Evolutionary conservation across 2,113 vertebrate genomes (phyloP), one percentile per base, ranked within the genome.

Genomic region (Melierax canorus): DNA sequence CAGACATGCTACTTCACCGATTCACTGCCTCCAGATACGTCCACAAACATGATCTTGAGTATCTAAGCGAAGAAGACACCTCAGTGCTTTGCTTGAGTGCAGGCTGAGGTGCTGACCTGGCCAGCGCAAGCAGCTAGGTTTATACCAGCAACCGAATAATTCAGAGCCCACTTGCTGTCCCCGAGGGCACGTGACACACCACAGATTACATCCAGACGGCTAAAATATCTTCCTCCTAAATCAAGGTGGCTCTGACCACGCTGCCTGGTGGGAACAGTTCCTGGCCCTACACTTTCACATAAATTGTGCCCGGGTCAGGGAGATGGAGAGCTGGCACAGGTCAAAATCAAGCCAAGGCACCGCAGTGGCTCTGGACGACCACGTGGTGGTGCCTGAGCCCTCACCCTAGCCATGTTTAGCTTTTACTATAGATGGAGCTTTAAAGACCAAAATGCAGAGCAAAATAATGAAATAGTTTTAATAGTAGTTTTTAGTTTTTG

Each of bases 111-210:
- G 16, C 3, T 23, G 39, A 58, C 4, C 59, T 3, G 46, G 14
- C 10, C 32, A 39, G 46, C 1, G 1, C 43, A 13, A 27, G 17
- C 29, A 30, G 8, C 5, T 10, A 4, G 6, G 22, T 45, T 72
- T 27, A 15, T 2, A 51, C 41, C 38, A 66, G 34, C 39, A 43
- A 6, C 8, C 1, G 4, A 16, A 1, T 8, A 27, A 78, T 48
- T 12, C 39, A 27, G n/a, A 82, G 59, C 53, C 34, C 24, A 5
- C 24, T 12, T 12, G 15, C 34, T 48, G 66, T 48, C 46, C 86
- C 45, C 0, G 0, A 48, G 53, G 60, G 59, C 45, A 38, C 2
- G 2, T 2, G 22, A 62, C 15, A 14, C 6, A 10, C 20, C 58
- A 71, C 38, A n/a, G 38, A 12, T 9, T 1, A n/a, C 1, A 1